A percentile compares a stretch with the other conserved stretches of the same genome.
Evolutionary conservation across 1,140 invertebrate species (phyloP).

Genomic region (Vanessa atalanta): DNA sequence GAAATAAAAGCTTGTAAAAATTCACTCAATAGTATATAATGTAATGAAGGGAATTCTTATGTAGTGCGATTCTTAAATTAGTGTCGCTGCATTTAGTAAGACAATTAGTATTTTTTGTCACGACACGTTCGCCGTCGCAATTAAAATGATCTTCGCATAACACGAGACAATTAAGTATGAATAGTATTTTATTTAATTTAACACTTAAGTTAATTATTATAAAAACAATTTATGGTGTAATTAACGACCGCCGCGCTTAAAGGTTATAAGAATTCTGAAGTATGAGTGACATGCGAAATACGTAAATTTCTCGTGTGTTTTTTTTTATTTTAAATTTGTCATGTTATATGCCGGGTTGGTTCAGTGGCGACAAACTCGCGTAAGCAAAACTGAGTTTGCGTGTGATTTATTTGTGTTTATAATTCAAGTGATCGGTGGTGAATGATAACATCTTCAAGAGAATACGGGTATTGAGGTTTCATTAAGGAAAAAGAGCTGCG

Average conservation of each 20-base stretch:
- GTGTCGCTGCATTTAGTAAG: background rate
- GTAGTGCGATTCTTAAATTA: slow-evolving; percentile 12
- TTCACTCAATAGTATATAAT: background rate
- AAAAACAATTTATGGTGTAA: slow-evolving; percentile 9
- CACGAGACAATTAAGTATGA: slow-evolving; percentile 18
- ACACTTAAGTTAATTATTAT: slow-evolving; percentile 23
- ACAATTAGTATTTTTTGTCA: slow-evolving; percentile 4
- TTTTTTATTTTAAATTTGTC: background rate
- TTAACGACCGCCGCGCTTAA: background rate
- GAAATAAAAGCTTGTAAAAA: too few relatives aligned
- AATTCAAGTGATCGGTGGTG: too few relatives aligned
- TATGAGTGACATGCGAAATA: background rate
- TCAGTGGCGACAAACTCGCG: too few relatives aligned
- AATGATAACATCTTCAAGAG: too few relatives aligned
- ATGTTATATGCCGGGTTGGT: too few relatives aligned
- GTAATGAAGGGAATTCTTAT: background rate
- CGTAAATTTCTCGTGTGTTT: background rate
- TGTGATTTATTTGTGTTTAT: too few relatives aligned
- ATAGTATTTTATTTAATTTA: slow-evolving; percentile 24
- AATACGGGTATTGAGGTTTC: too few relatives aligned
- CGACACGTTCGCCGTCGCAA: background rate
- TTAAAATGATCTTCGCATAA: slow-evolving; percentile 16
- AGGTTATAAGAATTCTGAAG: background rate
- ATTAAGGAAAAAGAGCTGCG: too few relatives aligned
- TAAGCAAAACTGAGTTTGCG: too few relatives aligned